Percentiles rank a stretch among this genome's conserved stretches.
Evolutionary conservation across 2,113 vertebrate genomes (phyloP).

Genomic region (Geococcyx californianus): DNA sequence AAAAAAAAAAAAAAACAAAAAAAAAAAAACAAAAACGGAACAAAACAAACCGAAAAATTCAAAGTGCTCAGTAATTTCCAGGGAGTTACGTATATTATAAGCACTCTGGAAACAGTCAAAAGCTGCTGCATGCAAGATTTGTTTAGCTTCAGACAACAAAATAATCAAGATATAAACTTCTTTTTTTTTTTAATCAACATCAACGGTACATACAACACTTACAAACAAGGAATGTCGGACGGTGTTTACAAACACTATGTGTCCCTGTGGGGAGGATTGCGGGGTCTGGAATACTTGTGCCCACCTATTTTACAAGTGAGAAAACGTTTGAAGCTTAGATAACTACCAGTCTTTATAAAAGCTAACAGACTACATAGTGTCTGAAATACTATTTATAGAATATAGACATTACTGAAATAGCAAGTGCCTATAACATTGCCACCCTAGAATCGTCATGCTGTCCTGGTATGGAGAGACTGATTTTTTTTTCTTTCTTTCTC

Average conservation of each 20-base stretch:
- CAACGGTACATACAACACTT: conserved; percentile 99
- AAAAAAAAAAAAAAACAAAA: too few species aligned
- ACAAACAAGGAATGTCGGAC: conserved; percentile 98
- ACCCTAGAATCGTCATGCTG: conserved; percentile 87
- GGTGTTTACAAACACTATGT: conserved; percentile 97
- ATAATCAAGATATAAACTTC: conserved; percentile 99
- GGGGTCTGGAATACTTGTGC: conserved; percentile 81
- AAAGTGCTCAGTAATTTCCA: conserved; percentile 91
- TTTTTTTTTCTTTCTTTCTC: conserved; percentile 24
- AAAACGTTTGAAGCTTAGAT: conserved; percentile 88
- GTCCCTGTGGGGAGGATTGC: conserved; percentile 83
- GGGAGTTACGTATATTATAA: conserved; percentile 84
- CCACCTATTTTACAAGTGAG: conserved; percentile 90
- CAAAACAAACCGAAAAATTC: conserved; percentile 72
- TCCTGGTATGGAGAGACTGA: conserved; percentile 74
- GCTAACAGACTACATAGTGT: conserved; percentile 99
- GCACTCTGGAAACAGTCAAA: conserved; percentile 86
- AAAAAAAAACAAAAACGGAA: conserved; percentile 73
- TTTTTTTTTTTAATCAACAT: conserved; percentile 97
- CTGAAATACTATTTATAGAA: conserved; percentile 97
- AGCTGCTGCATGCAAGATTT: conserved; percentile 95
- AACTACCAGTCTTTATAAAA: conserved; percentile 99
- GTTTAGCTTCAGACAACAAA: conserved; percentile 93
- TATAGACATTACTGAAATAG: conserved; percentile 98
- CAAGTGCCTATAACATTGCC: conserved; percentile 94